Evolutionary conservation across 2,888 invertebrate genomes (phyloP).

Genomic region (Macrostomum cliftonense): DNA sequence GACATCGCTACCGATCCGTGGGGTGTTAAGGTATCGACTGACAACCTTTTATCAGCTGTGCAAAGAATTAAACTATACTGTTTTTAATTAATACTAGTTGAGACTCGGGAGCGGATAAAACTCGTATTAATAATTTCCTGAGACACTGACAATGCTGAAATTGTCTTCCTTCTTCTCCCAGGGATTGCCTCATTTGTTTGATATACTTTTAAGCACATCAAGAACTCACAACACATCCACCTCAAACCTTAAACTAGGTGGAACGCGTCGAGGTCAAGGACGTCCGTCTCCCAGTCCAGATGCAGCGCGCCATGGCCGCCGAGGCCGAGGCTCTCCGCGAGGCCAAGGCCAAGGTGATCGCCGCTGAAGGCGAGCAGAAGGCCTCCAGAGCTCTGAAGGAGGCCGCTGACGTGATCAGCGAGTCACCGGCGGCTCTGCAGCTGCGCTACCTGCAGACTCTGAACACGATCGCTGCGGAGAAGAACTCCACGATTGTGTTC

Average conservation of each 20-base stretch:
- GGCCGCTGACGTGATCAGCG: background rate
- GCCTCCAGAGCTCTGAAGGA: background rate
- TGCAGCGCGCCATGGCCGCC: background rate
- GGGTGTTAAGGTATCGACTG: background rate
- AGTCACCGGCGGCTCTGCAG: background rate
- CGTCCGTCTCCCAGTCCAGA: background rate
- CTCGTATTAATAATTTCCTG: too few relatives aligned
- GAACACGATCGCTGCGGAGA: background rate
- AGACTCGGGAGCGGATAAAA: too few relatives aligned
- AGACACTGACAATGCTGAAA: too few relatives aligned
- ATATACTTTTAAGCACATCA: too few relatives aligned
- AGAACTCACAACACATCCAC: too few relatives aligned
- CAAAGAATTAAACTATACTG: too few relatives aligned
- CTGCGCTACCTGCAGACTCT: background rate
- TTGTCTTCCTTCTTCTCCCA: too few relatives aligned
- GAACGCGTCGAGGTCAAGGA: background rate
- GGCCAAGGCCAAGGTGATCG: constrained; percentile 3
- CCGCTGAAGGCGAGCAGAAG: constrained; percentile 1
- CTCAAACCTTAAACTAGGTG: too few relatives aligned
- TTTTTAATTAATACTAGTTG: too few relatives aligned
- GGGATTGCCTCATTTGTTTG: too few relatives aligned
- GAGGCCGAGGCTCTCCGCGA: background rate
- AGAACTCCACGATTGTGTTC: background rate
- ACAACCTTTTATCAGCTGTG: too few relatives aligned
- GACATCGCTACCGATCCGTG: background rate